phyloP scores from a whole-genome alignment of 2,113 vertebrate genomes.

The Chloropsis cyanopogon region DNA sequence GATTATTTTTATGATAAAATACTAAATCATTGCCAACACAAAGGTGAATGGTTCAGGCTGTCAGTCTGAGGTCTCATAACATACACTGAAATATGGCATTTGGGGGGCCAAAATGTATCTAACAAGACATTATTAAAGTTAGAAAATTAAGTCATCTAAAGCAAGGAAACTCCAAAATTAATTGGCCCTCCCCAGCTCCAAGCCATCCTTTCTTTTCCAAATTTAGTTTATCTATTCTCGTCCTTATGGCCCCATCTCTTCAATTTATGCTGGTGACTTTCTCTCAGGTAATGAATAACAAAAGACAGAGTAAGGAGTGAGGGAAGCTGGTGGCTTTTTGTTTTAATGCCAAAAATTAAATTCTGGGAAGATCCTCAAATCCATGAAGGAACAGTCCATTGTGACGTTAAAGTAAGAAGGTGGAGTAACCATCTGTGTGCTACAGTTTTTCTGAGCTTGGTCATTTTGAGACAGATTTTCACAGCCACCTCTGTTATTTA shows the following conservation, averaged over 20 bases:
- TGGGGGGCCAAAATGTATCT: neutral
- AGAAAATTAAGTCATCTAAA: conserved; percentile 1
- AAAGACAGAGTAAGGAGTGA: neutral
- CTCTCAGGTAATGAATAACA: neutral
- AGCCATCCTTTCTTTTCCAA: neutral
- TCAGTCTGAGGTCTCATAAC: neutral
- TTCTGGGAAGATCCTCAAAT: neutral
- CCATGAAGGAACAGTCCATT: neutral
- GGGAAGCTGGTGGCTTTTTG: neutral
- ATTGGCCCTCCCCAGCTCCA: neutral
- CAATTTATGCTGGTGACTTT: neutral
- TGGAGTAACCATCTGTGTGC: neutral
- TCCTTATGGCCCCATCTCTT: neutral
- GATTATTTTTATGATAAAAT: conserved; percentile 53
- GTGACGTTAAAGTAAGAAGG: neutral
- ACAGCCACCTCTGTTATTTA: neutral
- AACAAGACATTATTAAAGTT: neutral
- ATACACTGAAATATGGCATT: neutral
- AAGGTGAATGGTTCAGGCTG: conserved; percentile 44
- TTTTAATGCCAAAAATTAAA: neutral
- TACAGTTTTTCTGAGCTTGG: neutral
- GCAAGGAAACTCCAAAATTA: conserved; percentile 1
- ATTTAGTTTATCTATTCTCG: neutral
- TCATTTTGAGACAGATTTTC: neutral
- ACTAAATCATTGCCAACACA: conserved; percentile 25